Evolutionary conservation across 2,888 invertebrate species (phyloP), one percentile per base, ranked within the genome.

Genomic region (Carcina quercana): DNA sequence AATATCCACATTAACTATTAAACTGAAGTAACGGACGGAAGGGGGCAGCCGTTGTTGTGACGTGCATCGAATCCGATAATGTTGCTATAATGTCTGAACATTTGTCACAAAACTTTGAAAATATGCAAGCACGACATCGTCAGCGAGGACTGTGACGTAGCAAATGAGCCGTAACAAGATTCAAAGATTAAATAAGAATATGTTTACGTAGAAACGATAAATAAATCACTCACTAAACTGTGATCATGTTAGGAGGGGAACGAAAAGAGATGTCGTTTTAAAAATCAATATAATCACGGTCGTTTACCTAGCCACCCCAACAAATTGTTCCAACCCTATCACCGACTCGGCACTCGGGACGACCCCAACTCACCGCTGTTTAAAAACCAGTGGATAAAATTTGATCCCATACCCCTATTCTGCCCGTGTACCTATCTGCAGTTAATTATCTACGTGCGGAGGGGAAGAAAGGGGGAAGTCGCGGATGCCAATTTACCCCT

Each of bases 221-320:
- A n/a, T n/a, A n/a, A n/a, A n/a, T n/a, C n/a, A n/a, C n/a, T n/a
- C n/a, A n/a, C 3, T 11, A 25, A 32, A 22, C 26, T 19, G 15
- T 20, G 13, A 25, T 19, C 29, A 29, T 30, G 32, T 17, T 27
- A 47, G 44, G 45, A 53, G 61, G 59, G 55, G 54, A 48, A 42
- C 38, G 33, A 47, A 52, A 53, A 62, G 51, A 66, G 63, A 70
- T 62, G 60, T 70, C 60, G 57, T 66, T 65, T 61, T 53, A 53
- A 71, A 74, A 80, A 80, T 79, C 76, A 72, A 82, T 78, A 76
- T 63, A 78, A 78, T 78, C 72, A 69, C 71, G 65, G 66, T 64
- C 71, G 68, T 72, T 78, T 74, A 73, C 68, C 66, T 64, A 68
- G 57, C 63, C 68, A 64, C 79, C 78, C 79, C 55, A 56, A 65